A percentile compares a stretch with the other conserved stretches of the same genome.
phyloP scores from a whole-genome alignment of 2,113 vertebrate species.

The Isichthys henryi region DNA sequence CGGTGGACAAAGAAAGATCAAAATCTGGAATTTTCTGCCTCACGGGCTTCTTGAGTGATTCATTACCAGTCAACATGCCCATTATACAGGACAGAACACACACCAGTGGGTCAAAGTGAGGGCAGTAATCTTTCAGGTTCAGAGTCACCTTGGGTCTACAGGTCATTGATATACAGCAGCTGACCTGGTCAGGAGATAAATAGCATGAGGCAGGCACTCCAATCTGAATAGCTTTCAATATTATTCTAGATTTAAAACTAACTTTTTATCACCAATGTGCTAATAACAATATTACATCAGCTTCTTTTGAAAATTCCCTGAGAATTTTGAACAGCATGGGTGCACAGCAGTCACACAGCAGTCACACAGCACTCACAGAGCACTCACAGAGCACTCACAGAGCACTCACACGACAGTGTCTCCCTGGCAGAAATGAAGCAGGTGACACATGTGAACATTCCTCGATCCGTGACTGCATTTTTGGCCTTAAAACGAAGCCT shows the following conservation, averaged over 20 bases:
- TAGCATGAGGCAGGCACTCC: not conserved
- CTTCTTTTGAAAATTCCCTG: not conserved
- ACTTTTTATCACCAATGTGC: not conserved
- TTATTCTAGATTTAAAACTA: not conserved
- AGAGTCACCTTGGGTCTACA: not conserved
- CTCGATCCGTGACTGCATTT: not conserved
- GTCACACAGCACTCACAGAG: no score
- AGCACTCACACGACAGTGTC: not conserved
- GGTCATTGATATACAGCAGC: not conserved
- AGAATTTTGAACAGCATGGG: not conserved
- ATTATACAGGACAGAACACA: not conserved
- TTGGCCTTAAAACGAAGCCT: not conserved
- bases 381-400: no score
- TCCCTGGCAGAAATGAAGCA: not conserved
- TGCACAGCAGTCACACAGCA: not conserved
- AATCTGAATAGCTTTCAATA: not conserved
- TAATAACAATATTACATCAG: not conserved
- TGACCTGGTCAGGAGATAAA: not conserved
- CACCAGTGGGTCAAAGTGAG: not conserved
- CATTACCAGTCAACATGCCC: not conserved
- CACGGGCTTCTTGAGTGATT: not conserved
- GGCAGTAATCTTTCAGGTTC: not conserved
- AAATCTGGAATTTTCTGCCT: not conserved
- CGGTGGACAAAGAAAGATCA: not conserved
- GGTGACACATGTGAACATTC: not conserved